Evolutionary conservation across 2,888 invertebrate genomes (phyloP).

Genomic region (Drosophila putrida): DNA sequence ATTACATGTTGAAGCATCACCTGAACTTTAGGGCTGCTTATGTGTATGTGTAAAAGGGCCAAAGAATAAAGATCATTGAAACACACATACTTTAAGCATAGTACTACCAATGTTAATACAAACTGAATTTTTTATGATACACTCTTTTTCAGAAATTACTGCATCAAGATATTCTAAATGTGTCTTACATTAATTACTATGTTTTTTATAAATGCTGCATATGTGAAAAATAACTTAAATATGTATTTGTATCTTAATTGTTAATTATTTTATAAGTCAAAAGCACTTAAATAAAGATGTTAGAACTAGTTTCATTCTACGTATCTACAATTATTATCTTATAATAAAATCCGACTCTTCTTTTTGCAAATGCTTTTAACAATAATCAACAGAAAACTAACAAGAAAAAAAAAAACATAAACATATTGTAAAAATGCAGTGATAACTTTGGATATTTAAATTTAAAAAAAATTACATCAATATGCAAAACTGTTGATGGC

Average conservation of each 20-base stretch:
- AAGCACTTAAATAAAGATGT: constrained; percentile 61
- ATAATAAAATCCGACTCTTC: background rate
- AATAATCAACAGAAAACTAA: background rate
- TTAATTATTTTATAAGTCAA: constrained; percentile 74
- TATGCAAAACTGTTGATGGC: too few relatives aligned
- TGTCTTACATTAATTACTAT: constrained; percentile 61
- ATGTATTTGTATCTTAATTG: constrained; percentile 66
- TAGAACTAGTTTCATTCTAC: constrained; percentile 56
- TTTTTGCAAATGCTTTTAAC: background rate
- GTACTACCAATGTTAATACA: constrained; percentile 30
- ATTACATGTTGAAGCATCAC: constrained; percentile 27
- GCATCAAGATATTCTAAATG: constrained; percentile 60
- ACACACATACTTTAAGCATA: constrained; percentile 28
- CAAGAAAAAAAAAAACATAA: too few relatives aligned
- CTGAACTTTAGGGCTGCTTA: constrained; percentile 33
- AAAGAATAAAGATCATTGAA: constrained; percentile 49
- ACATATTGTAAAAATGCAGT: too few relatives aligned
- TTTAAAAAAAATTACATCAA: too few relatives aligned
- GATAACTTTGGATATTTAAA: too few relatives aligned
- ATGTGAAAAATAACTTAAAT: constrained; percentile 39
- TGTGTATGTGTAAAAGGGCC: constrained; percentile 54
- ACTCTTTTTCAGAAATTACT: constrained; percentile 51
- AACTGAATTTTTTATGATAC: constrained; percentile 44
- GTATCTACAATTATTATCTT: constrained; percentile 12
- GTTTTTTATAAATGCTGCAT: constrained; percentile 55